Evolutionary conservation across 2,113 vertebrate genomes (phyloP).

Genomic region (Mohoua ochrocephala): DNA sequence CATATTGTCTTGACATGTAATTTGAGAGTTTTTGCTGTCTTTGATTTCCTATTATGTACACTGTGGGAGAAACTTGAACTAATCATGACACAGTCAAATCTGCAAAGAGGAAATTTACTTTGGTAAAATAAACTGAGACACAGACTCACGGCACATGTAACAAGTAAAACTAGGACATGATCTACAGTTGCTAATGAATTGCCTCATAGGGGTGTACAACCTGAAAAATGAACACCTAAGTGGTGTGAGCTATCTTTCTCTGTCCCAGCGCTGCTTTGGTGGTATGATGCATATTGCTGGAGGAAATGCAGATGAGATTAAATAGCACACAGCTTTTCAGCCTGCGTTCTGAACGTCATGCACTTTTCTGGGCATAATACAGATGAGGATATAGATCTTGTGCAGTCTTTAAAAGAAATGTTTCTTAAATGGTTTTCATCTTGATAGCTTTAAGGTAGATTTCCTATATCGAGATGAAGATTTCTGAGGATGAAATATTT

Average conservation of each 20-base stretch:
- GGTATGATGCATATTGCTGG: neutral
- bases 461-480: neutral
- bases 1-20: neutral
- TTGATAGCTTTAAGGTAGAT: neutral
- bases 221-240: neutral
- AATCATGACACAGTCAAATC: neutral
- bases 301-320: neutral
- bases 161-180: neutral
- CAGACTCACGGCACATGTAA: accelerated
- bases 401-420: neutral
- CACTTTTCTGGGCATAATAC: neutral
- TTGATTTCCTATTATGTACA: neutral
- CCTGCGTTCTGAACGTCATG: neutral
- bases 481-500: neutral
- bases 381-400: neutral
- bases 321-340: neutral
- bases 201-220: neutral
- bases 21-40: neutral
- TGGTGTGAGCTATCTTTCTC: neutral
- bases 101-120: neutral
- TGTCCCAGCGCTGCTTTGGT: neutral
- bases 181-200: neutral
- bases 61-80: neutral
- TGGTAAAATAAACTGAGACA: neutral
- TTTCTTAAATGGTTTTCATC: neutral